Base-by-base conservation (phyloP, 2,113 vertebrate species). In the Perccottus glenii region DNA sequence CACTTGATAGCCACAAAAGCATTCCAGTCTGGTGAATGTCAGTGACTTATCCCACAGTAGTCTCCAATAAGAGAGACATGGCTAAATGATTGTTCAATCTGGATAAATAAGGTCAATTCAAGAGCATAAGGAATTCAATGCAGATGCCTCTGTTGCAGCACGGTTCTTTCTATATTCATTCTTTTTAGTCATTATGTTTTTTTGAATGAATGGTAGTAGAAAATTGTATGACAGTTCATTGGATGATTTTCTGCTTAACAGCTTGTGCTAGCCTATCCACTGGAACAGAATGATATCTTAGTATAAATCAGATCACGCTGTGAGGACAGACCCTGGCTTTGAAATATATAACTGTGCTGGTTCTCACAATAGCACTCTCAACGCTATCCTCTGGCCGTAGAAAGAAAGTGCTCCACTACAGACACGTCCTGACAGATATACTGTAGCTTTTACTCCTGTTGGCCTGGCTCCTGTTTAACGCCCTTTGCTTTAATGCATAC, bases 371-470 rank as follows among this genome's bases (percentile, higher is more conserved):
- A 47, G 40, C 47, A 40, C 47, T 56, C 14, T 38, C 45, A 68
- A 16, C 45, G 35, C 35, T 6, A 70, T 27, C 32, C 47, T 53
- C 33, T 57, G 15, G 56, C 59, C 27, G 68, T 32, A 65, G 52
- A 83, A 70, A 66, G 70, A 81, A 75, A 2, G 60, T 68, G 45
- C 44, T 73, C 60, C 15, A 81, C 57, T 64, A 77, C 76, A 77
- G 33, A 73, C 40, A 72, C 3, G 3, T 65, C 76, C 48, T 71
- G 60, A 63, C 74, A 83, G 82, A 90, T 80, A 86, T 80, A 87
- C 70, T 58, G 77, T 60, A 50, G 77, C 64, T 89, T 91, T 91
- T 88, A 91, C 78, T 79, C 72, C 85, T 53, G 60, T 70, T 89
- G 88, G 83, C 79, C 85, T 85, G 71, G 73, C 74, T 82, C 85